These are phyloP conservation scores for Neodon shergylaensis DNA, from an alignment of 2,113 vertebrate genomes.

Conservation along the genomic window DNA sequence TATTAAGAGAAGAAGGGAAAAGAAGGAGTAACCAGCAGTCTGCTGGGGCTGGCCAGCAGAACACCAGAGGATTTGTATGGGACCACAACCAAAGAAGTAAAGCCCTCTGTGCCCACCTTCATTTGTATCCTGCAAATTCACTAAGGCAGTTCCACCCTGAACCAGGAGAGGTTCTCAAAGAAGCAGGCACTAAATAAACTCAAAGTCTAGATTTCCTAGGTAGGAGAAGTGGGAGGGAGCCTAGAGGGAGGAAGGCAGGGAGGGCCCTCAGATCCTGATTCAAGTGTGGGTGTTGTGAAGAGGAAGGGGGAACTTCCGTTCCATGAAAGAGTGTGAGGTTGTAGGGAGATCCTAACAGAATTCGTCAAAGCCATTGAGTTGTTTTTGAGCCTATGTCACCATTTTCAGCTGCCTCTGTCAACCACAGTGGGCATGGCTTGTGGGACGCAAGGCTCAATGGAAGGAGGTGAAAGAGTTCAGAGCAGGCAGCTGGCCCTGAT, in stretches of 20 bases:
- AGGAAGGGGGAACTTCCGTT: not conserved
- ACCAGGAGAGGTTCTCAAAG: not conserved
- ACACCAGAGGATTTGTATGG: not conserved
- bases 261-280: not conserved
- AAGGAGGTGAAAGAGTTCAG: not conserved
- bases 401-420: not conserved
- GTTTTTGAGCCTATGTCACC: not conserved
- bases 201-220: not conserved
- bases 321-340: not conserved
- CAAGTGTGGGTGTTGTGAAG: rapidly evolving
- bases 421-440: not conserved
- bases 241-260: not conserved
- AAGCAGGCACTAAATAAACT: not conserved
- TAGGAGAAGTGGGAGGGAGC: not conserved
- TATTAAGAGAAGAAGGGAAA: not conserved
- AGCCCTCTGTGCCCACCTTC: not conserved
- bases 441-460: not conserved
- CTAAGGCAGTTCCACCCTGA: not conserved
- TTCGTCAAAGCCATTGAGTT: not conserved
- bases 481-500: not conserved
- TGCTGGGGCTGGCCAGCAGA: not conserved
- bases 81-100: no score
- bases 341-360: not conserved
- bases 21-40: not conserved
- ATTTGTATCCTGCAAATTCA: not conserved